These are phyloP conservation scores for Megalopta genalis DNA, from an alignment of 1,140 invertebrate genomes.

Conservation along the genomic window DNA sequence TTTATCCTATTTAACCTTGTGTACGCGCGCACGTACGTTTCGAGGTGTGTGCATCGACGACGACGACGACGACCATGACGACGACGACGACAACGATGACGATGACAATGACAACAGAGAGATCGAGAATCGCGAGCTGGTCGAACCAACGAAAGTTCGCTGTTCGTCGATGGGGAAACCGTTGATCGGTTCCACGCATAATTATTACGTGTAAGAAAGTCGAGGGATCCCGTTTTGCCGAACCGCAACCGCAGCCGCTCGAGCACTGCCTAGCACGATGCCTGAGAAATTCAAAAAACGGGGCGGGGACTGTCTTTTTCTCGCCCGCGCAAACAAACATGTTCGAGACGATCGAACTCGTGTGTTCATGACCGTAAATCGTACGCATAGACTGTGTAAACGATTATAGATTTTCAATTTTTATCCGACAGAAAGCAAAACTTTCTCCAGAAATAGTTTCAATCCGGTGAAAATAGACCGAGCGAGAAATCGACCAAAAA, in stretches of 20 bases:
- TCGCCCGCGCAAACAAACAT: no score
- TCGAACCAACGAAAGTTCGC: background rate
- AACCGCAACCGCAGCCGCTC: background rate
- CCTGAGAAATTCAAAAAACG: no score
- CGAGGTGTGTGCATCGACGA: background rate
- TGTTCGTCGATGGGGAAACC: conserved; percentile 18
- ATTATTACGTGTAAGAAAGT: conserved; percentile 25
- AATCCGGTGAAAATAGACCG: no score
- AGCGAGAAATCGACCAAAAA: no score
- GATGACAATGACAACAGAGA: no score
- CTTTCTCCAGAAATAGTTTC: no score
- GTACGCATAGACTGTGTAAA: no score
- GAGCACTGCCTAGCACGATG: background rate
- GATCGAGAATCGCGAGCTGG: background rate
- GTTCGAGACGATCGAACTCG: no score
- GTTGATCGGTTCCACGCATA: conserved; percentile 39
- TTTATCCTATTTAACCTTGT: conserved; percentile 13
- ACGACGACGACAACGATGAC: background rate
- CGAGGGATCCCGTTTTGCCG: conserved; percentile 8
- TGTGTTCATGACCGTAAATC: no score
- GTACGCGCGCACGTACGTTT: conserved; percentile 6
- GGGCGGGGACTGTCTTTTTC: no score
- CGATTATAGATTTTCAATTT: no score
- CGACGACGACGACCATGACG: background rate
- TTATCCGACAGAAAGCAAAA: no score